Base-by-base conservation (phyloP, 2,113 vertebrate genomes). In the Podiceps cristatus region DNA sequence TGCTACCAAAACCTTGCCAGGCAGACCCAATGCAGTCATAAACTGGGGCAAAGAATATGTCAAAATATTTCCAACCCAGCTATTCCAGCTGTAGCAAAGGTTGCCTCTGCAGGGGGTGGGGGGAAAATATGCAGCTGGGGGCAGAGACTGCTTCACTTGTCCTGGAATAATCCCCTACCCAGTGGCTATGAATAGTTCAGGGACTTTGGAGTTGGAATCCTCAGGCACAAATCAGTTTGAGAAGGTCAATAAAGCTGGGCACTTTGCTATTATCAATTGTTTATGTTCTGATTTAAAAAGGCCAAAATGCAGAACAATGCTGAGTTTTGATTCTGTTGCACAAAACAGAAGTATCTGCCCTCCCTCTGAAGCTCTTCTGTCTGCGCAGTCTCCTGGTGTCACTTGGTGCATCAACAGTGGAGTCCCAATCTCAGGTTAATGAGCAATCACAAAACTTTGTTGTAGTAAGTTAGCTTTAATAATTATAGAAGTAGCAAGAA, bases 361-460 rank as follows among this genome's bases (percentile, higher is more conserved):
- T 67, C 35, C 13, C 18, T 49, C 27, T 66, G 35, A 40, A 84
- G 10, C 11, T 73, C 10, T 8, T 52, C 45, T 9, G 5, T 40
- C 47, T 37, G 23, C 4, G 3, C 27, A 56, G 7, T 13, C 37
- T 31, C 28, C 73, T 74, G 40, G 20, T 74, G 14, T 40, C 50
- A 35, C 17, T 24, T 1, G 2, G 23, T 9, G 35, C 24, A 67
- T 55, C 50, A 59, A 23, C 29, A 66, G 29, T 29, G 0, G 0
- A n/a, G 14, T 63, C n/a, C 18, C 25, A 50, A 10, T 23, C 47
- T 66, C 64, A 50, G 22, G 22, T 88, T 52, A 63, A 84, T 2
- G 3, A 78, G 37, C 31, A 82, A 72, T 19, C 47, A 68, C 9
- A 82, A 42, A 37, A 71, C 23, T 86, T 45, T 27, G 4, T 45